These are phyloP conservation scores for Melanostigma gelatinosum DNA, from an alignment of 2,113 vertebrate species.

Conservation along the genomic window DNA sequence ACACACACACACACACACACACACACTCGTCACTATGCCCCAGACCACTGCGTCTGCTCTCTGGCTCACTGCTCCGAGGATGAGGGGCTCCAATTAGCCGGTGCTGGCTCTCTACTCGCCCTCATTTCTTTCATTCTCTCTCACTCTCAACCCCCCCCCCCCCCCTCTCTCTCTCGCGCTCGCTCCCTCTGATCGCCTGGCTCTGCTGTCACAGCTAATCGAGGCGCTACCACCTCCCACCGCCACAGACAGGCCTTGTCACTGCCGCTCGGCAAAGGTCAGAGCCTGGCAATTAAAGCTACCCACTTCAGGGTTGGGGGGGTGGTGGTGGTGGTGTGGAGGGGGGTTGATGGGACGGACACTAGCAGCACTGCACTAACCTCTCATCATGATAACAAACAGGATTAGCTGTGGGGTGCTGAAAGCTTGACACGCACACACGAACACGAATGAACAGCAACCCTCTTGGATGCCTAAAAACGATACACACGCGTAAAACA, in stretches of 20 bases:
- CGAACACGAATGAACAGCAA: constrained; percentile 3
- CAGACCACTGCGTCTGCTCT: constrained; percentile 53
- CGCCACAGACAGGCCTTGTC: constrained; percentile 77
- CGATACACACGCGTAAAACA: not conserved
- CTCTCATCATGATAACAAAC: constrained; percentile 72
- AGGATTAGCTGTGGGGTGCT: constrained; percentile 53
- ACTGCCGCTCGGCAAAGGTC: constrained; percentile 79
- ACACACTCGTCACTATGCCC: constrained; percentile 36
- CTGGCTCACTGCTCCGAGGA: constrained; percentile 71
- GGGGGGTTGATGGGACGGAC: constrained; percentile 31
- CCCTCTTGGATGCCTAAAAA: not conserved
- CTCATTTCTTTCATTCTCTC: constrained; percentile 13
- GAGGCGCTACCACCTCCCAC: constrained; percentile 74
- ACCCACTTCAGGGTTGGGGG: constrained; percentile 62
- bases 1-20: constrained; percentile 32
- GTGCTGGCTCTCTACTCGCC: constrained; percentile 48
- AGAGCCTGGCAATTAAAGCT: constrained; percentile 82
- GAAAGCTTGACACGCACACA: constrained; percentile 31
- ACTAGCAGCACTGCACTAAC: constrained; percentile 65
- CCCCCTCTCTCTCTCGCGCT: constrained; percentile 2
- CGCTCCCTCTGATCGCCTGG: constrained; percentile 37
- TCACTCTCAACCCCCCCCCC: not conserved
- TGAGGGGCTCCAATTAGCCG: constrained; percentile 82
- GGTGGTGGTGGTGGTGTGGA: constrained; percentile 1
- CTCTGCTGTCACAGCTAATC: constrained; percentile 82